These are phyloP conservation scores for Channa argus DNA, from an alignment of 2,113 vertebrate species.

Conservation along the genomic window DNA sequence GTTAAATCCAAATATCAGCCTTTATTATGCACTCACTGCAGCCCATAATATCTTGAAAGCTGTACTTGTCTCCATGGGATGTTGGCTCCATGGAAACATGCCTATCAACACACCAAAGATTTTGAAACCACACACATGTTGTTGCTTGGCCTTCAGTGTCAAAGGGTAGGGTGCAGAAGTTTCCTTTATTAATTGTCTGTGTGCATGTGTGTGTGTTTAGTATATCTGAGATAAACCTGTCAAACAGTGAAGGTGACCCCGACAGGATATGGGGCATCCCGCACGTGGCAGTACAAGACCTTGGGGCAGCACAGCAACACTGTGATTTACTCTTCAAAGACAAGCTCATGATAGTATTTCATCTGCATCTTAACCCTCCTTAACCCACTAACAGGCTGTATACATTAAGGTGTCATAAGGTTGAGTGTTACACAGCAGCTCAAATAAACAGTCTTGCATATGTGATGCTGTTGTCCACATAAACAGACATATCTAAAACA, in stretches of 20 bases:
- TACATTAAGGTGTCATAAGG: conserved; percentile 70
- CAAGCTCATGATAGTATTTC: conserved; percentile 76
- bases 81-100: conserved; percentile 34
- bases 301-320: conserved; percentile 61
- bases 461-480: conserved; percentile 34
- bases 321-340: conserved; percentile 82
- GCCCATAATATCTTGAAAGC: background rate
- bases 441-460: conserved; percentile 75
- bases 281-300: conserved; percentile 76
- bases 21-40: background rate
- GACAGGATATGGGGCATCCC: conserved; percentile 71
- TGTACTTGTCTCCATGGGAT: background rate
- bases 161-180: conserved; percentile 77
- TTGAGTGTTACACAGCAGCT: conserved; percentile 73
- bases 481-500: conserved; percentile 40
- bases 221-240: conserved; percentile 76
- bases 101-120: conserved; percentile 54
- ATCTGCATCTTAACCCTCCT: conserved; percentile 80
- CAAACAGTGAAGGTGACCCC: conserved; percentile 79
- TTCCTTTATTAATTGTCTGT: conserved; percentile 76
- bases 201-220: conserved; percentile 35
- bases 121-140: conserved; percentile 60
- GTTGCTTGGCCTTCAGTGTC: conserved; percentile 68
- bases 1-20: background rate
- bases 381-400: conserved; percentile 74